These are phyloP conservation scores for Scolanthus callimorphus DNA, from an alignment of 92 coral and sea anemone genomes.

Conservation along the genomic window DNA sequence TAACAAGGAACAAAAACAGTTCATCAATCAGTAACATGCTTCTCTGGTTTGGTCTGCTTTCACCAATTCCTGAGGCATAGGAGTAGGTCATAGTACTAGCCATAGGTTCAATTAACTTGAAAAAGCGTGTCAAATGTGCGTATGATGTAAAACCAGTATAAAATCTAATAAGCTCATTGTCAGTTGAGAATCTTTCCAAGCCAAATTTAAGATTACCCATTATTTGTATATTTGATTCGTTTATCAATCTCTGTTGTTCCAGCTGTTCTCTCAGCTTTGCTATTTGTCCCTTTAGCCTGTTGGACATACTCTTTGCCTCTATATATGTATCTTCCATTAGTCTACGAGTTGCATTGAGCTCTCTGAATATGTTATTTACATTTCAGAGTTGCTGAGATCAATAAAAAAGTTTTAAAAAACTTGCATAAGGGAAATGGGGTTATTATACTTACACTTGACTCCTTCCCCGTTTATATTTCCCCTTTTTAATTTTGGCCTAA, in stretches of 20 bases:
- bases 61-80: constrained; percentile 32
- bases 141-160: constrained; percentile 40
- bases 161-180: constrained; percentile 33
- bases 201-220: constrained; percentile 29
- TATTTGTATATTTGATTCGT: constrained; percentile 30
- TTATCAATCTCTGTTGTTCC: too few relatives aligned
- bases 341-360: too few relatives aligned
- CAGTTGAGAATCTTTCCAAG: constrained; percentile 29
- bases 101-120: constrained; percentile 9
- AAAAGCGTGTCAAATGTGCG: constrained; percentile 19
- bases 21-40: constrained; percentile 33
- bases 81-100: constrained; percentile 31
- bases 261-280: background rate
- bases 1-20: constrained; percentile 35
- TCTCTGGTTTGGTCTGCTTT: constrained; percentile 23
- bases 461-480: too few relatives aligned
- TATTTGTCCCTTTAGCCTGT: constrained; percentile 10
- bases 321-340: too few relatives aligned
- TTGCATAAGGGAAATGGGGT: too few relatives aligned
- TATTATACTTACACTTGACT: too few relatives aligned
- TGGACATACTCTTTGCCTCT: too few relatives aligned
- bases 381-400: too few relatives aligned
- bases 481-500: too few relatives aligned
- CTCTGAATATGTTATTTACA: too few relatives aligned
- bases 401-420: too few relatives aligned